Evolutionary conservation across 2,888 invertebrate genomes (phyloP), one percentile per base, ranked within the genome.

Genomic region (Teleiodes luculella): DNA sequence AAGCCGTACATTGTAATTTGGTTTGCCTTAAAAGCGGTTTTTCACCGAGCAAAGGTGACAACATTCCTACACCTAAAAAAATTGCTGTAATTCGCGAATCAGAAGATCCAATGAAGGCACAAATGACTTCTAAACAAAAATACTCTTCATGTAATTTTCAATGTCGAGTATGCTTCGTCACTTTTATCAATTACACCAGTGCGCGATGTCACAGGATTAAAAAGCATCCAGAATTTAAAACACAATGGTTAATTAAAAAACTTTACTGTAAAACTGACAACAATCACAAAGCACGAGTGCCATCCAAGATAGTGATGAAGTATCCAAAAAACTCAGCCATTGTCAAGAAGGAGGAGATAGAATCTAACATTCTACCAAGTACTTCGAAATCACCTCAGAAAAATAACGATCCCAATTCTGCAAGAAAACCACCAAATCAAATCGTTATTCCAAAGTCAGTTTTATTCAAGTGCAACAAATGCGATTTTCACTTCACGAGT

Each of bases 381-480:
- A 24, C 24, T 24, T 24, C 24, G 3, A 24, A 24, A 24, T 24
- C 24, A 24, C 24, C 24, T 4, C 24, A 24, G 6, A 35, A 35
- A 35, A 35, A 2, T 35, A 35, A n/a, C n/a, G 2, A 11, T 35
- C 11, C 35, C 35, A 10, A 24, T 24, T 24, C 24, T 24, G 6
- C 6, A 24, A 3, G 5, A 37, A 37, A 37, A 37, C 13, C 16
- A 3, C 13, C 13, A 37, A 37, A 37, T 13, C 7, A 37, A 37
- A 6, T 48, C 33, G 14, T 0, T 65, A 0, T 76, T 7, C 72
- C 76, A 0, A 66, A 64, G 48, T 64, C 66, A 0, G 57, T 64
- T 0, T n/a, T 78, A 7, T 76, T 74, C 7, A 66, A 69, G 24
- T 78, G 78, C 35, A 39, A 62, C 0, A 58, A 62, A 0, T 80